Base-by-base conservation (phyloP, 2,797 vertebrate species). In the Botia almorhae region DNA sequence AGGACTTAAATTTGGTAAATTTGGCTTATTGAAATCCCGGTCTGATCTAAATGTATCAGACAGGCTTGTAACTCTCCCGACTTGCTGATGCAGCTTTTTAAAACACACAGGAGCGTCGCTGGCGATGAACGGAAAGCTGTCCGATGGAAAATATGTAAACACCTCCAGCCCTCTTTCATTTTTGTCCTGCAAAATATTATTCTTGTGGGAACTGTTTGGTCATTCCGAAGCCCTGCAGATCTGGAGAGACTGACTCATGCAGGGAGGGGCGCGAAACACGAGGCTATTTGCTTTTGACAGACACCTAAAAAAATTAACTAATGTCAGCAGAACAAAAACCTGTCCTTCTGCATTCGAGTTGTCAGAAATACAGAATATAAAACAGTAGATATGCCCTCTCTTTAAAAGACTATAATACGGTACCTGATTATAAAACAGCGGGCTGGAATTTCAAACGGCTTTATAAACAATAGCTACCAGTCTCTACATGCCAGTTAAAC, bases 41-140 rank as follows among this genome's bases (percentile, higher is more conserved):
- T 80, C 76, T 84, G 82, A 85, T 85, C 78, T 77, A 61, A 84
- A 82, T 78, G 65, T 50, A 61, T 74, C 58, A 76, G 69, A 69
- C 56, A 46, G 53, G 56, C 39, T n/a, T n/a, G n/a, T n/a, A 29
- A 48, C 69, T 50, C 50, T 51, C 75, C 16, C 67, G 69, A 55
- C 61, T 76, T 81, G 77, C 74, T 83, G 78, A 85, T 65, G 68
- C 71, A 75, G 83, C 69, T 56, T 82, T 76, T 82, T 26, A 53
- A 76, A 82, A 74, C 56, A 78, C 74, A 80, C 33, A 63, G 60
- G 80, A 73, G 39, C 73, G 65, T 36, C 51, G 53, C 60, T 77
- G 74, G 78, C 79, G 70, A 14, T 23, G 17, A 50, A 65, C 2
- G 56, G 69, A 61, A 85, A 82, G 76, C 83, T 86, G 81, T 50